Evolutionary conservation across 2,113 vertebrate genomes (phyloP), one percentile per base, ranked within the genome.

Genomic region (Nothoprocta pentlandii): DNA sequence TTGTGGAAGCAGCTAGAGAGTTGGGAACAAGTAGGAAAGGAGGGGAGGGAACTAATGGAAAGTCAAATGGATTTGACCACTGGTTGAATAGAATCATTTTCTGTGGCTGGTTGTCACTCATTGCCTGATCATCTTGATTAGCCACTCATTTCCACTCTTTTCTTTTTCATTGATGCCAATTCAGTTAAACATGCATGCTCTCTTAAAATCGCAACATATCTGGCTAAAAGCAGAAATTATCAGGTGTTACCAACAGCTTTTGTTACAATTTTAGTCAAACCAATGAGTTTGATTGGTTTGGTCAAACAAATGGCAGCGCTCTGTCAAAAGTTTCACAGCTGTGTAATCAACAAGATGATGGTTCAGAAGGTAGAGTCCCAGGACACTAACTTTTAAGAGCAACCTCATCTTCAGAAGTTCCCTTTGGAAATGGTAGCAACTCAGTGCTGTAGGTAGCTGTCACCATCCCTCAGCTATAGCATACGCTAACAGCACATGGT

Each of bases 301-400:
- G 36, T 39, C 36, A 39, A 39, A 44, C 42, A 8, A 13, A 4
- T 63, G 21, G 42, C 34, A 78, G 30, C 46, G 32, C 58, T 90
- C 79, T 15, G 41, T 66, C 53, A 76, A 34, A 67, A 80, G 32
- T 61, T 19, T 25, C 39, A 13, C 39, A 64, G 58, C 58, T 36
- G 16, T n/a, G 51, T 56, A 59, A 84, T 73, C 25, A 59, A 58
- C 32, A 3, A 19, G 39, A 49, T 14, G 71, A 39, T 73, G 42
- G 32, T 46, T 53, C 63, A 56, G 58, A 44, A 79, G 0, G 3
- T 28, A 58, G 16, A 16, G 9, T 11, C 19, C 19, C 0, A 0
- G 17, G n/a, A 32, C 11, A 2, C 73, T 34, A 1, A 71, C 47
- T 26, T 8, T 5, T 63, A 53, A 32, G 34, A 39, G 61, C 62